Base-by-base conservation (phyloP, 2,797 vertebrate genomes). In the Poecile montanus region DNA sequence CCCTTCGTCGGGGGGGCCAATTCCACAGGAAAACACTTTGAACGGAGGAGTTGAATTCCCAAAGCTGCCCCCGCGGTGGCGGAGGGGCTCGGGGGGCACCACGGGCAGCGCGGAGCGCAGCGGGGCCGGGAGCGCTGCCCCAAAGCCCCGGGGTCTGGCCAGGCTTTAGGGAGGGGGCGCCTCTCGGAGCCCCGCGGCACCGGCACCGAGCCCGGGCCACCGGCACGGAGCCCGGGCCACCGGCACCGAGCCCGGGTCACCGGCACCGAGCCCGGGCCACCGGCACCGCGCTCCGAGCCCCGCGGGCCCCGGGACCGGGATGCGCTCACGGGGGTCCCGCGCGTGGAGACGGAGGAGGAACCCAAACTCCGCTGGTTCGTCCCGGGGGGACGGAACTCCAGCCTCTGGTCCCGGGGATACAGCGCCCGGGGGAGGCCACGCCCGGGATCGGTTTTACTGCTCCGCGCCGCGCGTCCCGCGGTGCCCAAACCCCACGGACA, bases 41-140 rank as follows among this genome's bases (percentile, higher is more conserved):
- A 3, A 1, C 0, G n/a, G 13, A 4, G 57, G 50, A 6, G 3
- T 21, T 57, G 2, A 0, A n/a, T 22, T 21, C 44, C 63, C 29
- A 4, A 25, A 9, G 0, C 12, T 3, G 42, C 17, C 17, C 30
- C 54, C 27, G 56, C 48, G 26, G 54, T 47, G 23, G 61, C 62
- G 16, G 45, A 18, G 45, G 19, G 38, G 45, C 15, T 16, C 38
- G 54, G 25, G 29, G 68, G n/a, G 29, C 57, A 32, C 47, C 26
- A 22, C 26, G 78, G 36, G 65, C 58, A 32, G 76, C 13, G 32
- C 29, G 36, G 65, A 22, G 71, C 62, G 5, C 5, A 9, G 47
- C 29, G 57, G 30, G 25, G 10, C 36, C 32, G 21, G 66, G 12
- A 29, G 22, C 26, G 30, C 65, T 26, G 48, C 7, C 17, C 38